A percentile compares a stretch with the other conserved stretches of the same genome.
Evolutionary conservation across 2,888 invertebrate genomes (phyloP).

Genomic region (Furcula furcula): DNA sequence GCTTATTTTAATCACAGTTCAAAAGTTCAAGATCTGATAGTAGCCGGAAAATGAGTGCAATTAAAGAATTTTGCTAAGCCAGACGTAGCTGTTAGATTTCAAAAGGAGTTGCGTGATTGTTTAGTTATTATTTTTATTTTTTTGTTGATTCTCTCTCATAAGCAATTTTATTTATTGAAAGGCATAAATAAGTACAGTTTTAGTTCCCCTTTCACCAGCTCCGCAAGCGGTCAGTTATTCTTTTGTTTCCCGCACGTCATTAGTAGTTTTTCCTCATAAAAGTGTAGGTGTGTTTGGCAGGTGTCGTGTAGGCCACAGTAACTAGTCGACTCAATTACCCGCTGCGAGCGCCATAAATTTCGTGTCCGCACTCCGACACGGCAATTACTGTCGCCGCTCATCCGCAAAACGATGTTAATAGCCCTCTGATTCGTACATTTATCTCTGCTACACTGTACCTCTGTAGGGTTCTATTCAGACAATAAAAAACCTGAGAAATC

Average conservation of each 20-base stretch:
- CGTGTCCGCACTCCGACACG: slow-evolving; percentile 71
- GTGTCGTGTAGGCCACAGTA: slow-evolving; percentile 46
- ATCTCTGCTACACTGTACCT: slow-evolving; percentile 57
- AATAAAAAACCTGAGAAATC: neutral
- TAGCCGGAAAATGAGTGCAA: neutral
- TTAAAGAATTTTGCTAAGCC: neutral
- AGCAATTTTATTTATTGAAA: no score
- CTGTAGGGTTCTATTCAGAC: slow-evolving; percentile 34
- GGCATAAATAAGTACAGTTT: no score
- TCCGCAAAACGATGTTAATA: slow-evolving; percentile 79
- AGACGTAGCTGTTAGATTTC: neutral
- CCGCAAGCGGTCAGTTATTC: no score
- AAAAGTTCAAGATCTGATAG: slow-evolving; percentile 3
- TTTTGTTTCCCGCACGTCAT: slow-evolving; percentile 16
- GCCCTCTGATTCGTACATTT: slow-evolving; percentile 71
- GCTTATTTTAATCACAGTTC: slow-evolving; percentile 19
- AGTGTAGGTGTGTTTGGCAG: slow-evolving; percentile 40
- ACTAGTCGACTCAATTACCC: slow-evolving; percentile 68
- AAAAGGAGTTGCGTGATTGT: no score
- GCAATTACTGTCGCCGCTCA: slow-evolving; percentile 79
- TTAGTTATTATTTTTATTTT: no score
- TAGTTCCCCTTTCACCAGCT: no score
- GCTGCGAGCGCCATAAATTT: slow-evolving; percentile 70
- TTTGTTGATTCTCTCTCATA: no score
- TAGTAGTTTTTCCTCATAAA: slow-evolving; percentile 20